These are phyloP conservation scores for Spodoptera frugiperda DNA, from an alignment of 1,140 invertebrate genomes.

Conservation along the genomic window DNA sequence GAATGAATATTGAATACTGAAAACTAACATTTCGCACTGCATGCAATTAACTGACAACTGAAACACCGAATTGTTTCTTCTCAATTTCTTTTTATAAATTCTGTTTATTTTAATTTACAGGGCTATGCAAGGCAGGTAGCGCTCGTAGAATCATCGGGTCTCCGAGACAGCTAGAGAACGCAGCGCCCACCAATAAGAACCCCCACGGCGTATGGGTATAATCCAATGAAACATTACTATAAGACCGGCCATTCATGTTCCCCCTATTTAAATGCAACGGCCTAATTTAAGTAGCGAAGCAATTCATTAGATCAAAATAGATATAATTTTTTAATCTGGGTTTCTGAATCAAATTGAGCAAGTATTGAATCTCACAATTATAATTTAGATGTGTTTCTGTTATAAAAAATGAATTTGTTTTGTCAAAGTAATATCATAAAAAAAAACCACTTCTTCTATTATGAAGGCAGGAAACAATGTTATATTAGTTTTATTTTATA, in stretches of 20 bases:
- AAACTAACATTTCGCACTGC: too few species aligned
- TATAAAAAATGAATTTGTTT: too few species aligned
- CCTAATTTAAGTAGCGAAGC: slow-evolving; percentile 48
- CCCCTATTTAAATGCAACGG: slow-evolving; percentile 39
- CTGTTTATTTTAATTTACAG: slow-evolving; percentile 78
- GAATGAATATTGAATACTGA: too few species aligned
- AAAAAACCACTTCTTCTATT: too few species aligned
- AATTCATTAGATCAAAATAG: slow-evolving; percentile 38
- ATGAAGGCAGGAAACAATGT: too few species aligned
- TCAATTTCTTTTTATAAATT: too few species aligned
- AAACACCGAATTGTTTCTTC: too few species aligned
- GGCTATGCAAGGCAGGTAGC: slow-evolving; percentile 93
- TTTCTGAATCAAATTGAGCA: slow-evolving; percentile 25
- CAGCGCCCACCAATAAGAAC: slow-evolving; percentile 97
- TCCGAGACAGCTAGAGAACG: slow-evolving; percentile 95
- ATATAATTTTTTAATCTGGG: slow-evolving; percentile 36
- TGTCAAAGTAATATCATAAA: too few species aligned
- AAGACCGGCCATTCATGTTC: slow-evolving; percentile 31
- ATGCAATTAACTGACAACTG: too few species aligned
- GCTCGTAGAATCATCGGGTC: slow-evolving; percentile 96
- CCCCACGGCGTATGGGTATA: slow-evolving; percentile 98
- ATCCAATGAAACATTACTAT: slow-evolving; percentile 19
- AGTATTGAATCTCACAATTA: not conserved
- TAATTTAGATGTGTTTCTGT: too few species aligned
- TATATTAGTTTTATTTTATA: not conserved